Percentiles rank a stretch among this genome's conserved stretches.
Conservation (phyloP, 2,797 vertebrate species). For the Lutjanus argentimaculatus region DNA sequence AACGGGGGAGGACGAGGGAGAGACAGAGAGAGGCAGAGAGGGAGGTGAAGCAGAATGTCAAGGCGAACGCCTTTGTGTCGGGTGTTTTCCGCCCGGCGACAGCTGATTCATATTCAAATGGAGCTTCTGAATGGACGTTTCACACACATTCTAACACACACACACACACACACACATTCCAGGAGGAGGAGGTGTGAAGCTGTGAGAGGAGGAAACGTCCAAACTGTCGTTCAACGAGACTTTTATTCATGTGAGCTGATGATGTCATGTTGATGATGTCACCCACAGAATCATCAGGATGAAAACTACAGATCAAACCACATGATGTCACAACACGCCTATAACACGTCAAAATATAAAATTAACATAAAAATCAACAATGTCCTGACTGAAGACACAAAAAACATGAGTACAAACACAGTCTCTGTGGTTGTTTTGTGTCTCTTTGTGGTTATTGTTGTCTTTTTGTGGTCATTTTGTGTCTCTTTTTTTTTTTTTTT, state of each 20-base stretch:
- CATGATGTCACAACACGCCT: background rate
- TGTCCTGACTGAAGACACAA: background rate
- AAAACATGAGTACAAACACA: background rate
- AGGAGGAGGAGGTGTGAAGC: constrained; percentile 4
- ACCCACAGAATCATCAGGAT: background rate
- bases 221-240: background rate
- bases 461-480: too few relatives aligned
- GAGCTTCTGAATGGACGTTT: constrained; percentile 27
- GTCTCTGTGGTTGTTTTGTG: background rate
- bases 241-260: background rate
- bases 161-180: background rate
- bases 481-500: too few relatives aligned
- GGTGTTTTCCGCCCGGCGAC: constrained; percentile 41
- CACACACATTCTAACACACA: constrained; percentile 13
- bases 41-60: constrained; percentile 30
- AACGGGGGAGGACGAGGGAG: background rate
- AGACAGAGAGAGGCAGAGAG: background rate
- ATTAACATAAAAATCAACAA: background rate
- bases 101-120: constrained; percentile 59
- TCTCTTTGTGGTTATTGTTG: too few relatives aligned
- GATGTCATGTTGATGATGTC: background rate
- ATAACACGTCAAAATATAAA: background rate
- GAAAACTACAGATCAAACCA: background rate
- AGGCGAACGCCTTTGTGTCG: constrained; percentile 32
- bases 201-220: background rate